Percentiles rank a stretch among this genome's conserved stretches.
phyloP scores from a whole-genome alignment of 2,888 invertebrate genomes.

The Drosophila macrospina region DNA sequence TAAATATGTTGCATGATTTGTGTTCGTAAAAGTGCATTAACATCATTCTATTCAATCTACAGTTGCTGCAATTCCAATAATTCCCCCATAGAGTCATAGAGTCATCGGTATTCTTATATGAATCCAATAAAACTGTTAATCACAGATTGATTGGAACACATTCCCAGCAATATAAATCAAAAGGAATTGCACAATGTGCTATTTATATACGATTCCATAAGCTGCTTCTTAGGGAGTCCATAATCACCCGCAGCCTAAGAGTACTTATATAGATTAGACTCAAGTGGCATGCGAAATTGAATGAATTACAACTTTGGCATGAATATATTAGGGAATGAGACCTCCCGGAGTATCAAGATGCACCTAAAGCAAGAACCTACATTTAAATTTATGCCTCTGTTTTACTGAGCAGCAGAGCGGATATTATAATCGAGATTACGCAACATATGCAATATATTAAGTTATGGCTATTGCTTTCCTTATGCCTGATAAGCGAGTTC shows the following conservation, averaged over 20 bases:
- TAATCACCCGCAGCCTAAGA: conserved; percentile 1
- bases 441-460: conserved; percentile 58
- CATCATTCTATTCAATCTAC: too few species aligned
- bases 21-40: too few species aligned
- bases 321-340: neutral
- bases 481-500: conserved; percentile 40
- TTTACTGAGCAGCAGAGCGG: conserved; percentile 15
- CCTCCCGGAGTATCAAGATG: conserved; percentile 12
- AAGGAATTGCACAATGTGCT: neutral
- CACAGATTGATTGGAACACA: neutral
- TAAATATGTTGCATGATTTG: too few species aligned
- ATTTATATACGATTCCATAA: conserved; percentile 1
- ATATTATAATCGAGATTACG: conserved; percentile 11
- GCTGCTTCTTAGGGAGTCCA: neutral
- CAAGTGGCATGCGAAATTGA: conserved; percentile 11
- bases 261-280: conserved; percentile 16
- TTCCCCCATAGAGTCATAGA: neutral
- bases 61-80: neutral
- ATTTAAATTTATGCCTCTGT: conserved; percentile 61
- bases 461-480: conserved; percentile 18
- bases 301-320: conserved; percentile 14
- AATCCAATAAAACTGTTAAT: too few species aligned
- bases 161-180: conserved; percentile 2
- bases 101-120: neutral
- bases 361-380: conserved; percentile 6